Evolutionary conservation across 2,113 vertebrate species (phyloP).

Genomic region (Ardeotis arabs): DNA sequence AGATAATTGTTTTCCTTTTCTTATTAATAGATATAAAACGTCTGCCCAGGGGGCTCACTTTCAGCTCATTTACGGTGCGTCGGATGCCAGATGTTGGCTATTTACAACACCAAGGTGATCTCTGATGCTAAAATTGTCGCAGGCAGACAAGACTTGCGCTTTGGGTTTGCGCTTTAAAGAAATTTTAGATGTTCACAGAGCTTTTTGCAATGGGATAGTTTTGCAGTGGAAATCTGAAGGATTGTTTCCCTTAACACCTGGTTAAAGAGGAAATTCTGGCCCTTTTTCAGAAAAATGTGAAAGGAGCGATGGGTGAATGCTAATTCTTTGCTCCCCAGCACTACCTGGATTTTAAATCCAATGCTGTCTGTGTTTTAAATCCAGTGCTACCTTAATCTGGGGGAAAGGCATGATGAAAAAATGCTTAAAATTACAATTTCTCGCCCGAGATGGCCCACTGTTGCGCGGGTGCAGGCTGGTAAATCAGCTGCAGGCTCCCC

Average conservation of each 20-base stretch:
- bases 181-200: not conserved
- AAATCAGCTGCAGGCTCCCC: not conserved
- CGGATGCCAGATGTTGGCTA: conserved; percentile 56
- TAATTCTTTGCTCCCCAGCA: not conserved
- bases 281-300: not conserved
- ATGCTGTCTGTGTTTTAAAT: not conserved
- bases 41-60: conserved; percentile 29
- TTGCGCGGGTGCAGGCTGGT: not conserved
- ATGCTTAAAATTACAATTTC: not conserved
- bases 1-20: conserved; percentile 46
- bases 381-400: not conserved
- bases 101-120: conserved; percentile 43
- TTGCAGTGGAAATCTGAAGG: not conserved
- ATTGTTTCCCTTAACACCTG: not conserved
- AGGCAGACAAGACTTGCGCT: not conserved
- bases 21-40: conserved; percentile 46
- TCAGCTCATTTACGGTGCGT: conserved; percentile 7
- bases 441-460: not conserved
- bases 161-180: not conserved
- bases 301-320: not conserved
- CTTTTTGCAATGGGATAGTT: not conserved
- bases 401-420: not conserved
- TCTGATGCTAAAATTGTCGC: conserved; percentile 9
- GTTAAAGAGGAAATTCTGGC: not conserved
- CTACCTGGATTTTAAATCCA: not conserved